Evolutionary conservation across 1,140 invertebrate genomes (phyloP).

Genomic region (Pseudomyrmex flavicornis): DNA sequence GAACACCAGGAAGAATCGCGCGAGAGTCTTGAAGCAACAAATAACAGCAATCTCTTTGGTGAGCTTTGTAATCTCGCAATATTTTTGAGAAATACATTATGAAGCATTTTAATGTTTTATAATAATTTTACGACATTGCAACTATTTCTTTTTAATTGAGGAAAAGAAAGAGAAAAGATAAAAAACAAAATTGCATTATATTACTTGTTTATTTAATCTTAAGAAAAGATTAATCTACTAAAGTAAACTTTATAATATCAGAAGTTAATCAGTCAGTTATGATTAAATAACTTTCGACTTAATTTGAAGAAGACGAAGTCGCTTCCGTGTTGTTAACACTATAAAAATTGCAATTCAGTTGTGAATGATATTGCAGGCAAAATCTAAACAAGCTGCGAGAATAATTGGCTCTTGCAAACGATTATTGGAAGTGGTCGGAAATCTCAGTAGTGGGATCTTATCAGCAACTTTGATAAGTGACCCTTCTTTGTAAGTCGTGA

Average conservation of each 20-base stretch:
- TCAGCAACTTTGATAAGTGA: constrained; percentile 58
- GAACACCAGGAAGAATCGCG: constrained; percentile 28
- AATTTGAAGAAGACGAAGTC: neutral
- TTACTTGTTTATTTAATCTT: too few species aligned
- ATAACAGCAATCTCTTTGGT: neutral
- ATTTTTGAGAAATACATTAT: neutral
- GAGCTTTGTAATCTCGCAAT: neutral
- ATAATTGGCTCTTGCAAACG: constrained; percentile 43
- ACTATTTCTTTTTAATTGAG: too few species aligned
- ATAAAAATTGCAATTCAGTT: constrained; percentile 29
- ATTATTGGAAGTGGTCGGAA: constrained; percentile 65
- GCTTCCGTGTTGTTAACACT: constrained; percentile 4
- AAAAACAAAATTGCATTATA: too few species aligned
- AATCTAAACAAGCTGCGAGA: constrained; percentile 42
- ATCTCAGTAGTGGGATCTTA: constrained; percentile 58
- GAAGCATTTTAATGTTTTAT: neutral
- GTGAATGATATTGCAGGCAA: constrained; percentile 44
- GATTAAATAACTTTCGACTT: neutral
- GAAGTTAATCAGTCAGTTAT: too few species aligned
- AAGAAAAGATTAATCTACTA: too few species aligned
- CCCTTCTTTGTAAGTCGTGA: constrained; percentile 3
- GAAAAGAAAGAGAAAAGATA: too few species aligned
- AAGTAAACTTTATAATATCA: too few species aligned
- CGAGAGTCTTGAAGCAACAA: constrained; percentile 32
- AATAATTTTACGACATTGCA: too few species aligned